Evolutionary conservation across 2,797 vertebrate genomes (phyloP).

Genomic region (Lutjanus argentimaculatus): DNA sequence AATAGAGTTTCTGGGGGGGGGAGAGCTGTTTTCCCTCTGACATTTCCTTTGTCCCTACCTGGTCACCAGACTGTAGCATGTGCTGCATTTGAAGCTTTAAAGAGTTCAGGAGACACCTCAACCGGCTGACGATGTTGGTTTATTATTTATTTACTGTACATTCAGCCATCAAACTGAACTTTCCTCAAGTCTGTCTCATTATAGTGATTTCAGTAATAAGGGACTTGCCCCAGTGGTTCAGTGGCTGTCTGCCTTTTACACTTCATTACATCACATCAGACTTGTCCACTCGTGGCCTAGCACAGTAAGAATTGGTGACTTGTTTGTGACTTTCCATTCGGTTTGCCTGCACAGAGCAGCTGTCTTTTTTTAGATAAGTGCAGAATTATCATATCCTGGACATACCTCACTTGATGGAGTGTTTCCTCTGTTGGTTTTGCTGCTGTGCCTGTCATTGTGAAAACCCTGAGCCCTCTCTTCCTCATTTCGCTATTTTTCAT

Average conservation of each 20-base stretch:
- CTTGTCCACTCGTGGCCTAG: slow-evolving; percentile 1
- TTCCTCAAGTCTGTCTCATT: background rate
- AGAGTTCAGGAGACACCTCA: slow-evolving; percentile 7
- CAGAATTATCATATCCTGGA: slow-evolving; percentile 69
- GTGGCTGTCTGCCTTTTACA: background rate
- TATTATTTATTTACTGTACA: too few relatives aligned
- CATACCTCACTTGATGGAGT: slow-evolving; percentile 55
- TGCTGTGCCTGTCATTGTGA: slow-evolving; percentile 62
- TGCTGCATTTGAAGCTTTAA: slow-evolving; percentile 24
- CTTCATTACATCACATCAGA: slow-evolving; percentile 13
- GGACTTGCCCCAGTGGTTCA: background rate
- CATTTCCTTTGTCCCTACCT: slow-evolving; percentile 58
- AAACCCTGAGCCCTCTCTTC: slow-evolving; percentile 68
- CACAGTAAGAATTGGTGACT: slow-evolving; percentile 17
- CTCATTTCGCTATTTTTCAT: slow-evolving; percentile 75
- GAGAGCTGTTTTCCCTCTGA: slow-evolving; percentile 29
- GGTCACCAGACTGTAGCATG: slow-evolving; percentile 18
- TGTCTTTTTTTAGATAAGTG: slow-evolving; percentile 55
- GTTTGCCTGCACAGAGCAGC: background rate
- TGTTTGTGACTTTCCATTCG: slow-evolving; percentile 47
- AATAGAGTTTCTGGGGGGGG: slow-evolving; percentile 39
- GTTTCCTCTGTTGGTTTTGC: slow-evolving; percentile 76
- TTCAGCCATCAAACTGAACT: background rate
- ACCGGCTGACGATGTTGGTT: too few relatives aligned
- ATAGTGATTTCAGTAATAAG: slow-evolving; percentile 5